Evolutionary conservation across 2,113 vertebrate species (phyloP), one percentile per base, ranked within the genome.

Genomic region (Solenodon paradoxus): DNA sequence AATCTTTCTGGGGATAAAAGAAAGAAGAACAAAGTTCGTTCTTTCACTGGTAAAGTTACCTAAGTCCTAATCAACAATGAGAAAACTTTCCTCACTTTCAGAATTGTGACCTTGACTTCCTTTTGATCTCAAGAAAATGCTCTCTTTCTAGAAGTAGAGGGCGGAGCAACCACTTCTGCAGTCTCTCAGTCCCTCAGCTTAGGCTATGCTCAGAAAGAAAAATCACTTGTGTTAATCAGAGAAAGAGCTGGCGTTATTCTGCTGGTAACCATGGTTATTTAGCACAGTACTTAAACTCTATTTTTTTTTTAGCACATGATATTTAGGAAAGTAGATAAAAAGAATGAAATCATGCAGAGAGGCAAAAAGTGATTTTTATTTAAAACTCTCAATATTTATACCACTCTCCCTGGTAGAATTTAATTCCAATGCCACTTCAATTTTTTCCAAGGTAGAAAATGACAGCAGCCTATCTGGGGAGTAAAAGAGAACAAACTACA

Each of bases 371-470:
- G 26, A 63, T 82, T 95, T 87, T 87, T 74, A 82, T 61, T 35
- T 77, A 88, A 77, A 75, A 53, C n/a, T 55, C 28, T 55, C 1
- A 49, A 57, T 79, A 87, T 49, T 72, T n/a, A 42, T 72, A 35
- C 1, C 35, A 92, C 59, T 92, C 82, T 87, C 17, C 26, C 59
- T 45, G 45, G 22, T 45, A 74, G 1, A 38, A n/a, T 83, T 84
- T 86, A 72, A 89, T 87, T 79, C 84, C 30, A 94, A 74, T 59
- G 40, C 69, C 51, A 22, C 66, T 81, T 72, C 38, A 30, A 77
- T 80, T 64, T 92, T 92, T 95, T 88, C 66, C 7, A 79, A 94
- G 7, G 12, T n/a, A 83, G 51, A 84, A 93, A 84, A 88, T 26
- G 28, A n/a, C 13, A 24, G 32, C 82, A 81, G 19, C 19, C 9